Evolutionary conservation across 2,888 invertebrate species (phyloP).

Genomic region (Petrophora chlorosata): DNA sequence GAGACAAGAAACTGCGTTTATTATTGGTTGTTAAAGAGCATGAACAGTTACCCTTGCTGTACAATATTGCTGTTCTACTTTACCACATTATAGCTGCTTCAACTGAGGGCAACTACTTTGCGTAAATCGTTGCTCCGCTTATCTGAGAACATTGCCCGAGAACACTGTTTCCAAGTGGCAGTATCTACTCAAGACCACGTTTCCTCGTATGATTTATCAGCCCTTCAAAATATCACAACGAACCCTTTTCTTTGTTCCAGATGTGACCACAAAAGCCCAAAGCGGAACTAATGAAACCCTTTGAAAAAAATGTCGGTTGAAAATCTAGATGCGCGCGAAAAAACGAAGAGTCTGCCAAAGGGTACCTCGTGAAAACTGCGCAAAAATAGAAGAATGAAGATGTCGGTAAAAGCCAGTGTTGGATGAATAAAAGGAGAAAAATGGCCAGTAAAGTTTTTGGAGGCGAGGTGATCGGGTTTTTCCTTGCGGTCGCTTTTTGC

Average conservation of each 20-base stretch:
- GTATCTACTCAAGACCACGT: too few relatives aligned
- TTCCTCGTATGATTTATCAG: too few relatives aligned
- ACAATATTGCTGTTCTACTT: too few relatives aligned
- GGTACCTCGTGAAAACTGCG: constrained; percentile 62
- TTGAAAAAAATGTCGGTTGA: constrained; percentile 56
- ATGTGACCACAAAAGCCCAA: constrained; percentile 48
- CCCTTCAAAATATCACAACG: constrained; percentile 1
- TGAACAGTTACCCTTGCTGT: too few relatives aligned
- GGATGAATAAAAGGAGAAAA: constrained; percentile 73
- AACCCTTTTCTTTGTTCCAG: constrained; percentile 54
- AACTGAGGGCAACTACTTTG: too few relatives aligned
- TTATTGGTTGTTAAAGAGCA: too few relatives aligned
- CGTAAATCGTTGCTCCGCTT: too few relatives aligned
- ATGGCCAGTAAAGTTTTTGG: constrained; percentile 75
- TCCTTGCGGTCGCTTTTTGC: constrained; percentile 76
- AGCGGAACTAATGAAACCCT: constrained; percentile 37
- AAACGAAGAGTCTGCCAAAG: constrained; percentile 57
- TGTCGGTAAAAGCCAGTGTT: constrained; percentile 74
- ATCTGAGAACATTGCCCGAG: too few relatives aligned
- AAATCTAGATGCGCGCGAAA: constrained; percentile 50
- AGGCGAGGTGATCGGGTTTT: constrained; percentile 74
- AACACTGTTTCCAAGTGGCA: too few relatives aligned
- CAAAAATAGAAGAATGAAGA: constrained; percentile 66
- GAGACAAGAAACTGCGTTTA: too few relatives aligned
- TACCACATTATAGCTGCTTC: too few relatives aligned